Evolutionary conservation across 2,797 vertebrate genomes (phyloP), one percentile per base, ranked within the genome.

Genomic region (Hydrocynus forskahlii): DNA sequence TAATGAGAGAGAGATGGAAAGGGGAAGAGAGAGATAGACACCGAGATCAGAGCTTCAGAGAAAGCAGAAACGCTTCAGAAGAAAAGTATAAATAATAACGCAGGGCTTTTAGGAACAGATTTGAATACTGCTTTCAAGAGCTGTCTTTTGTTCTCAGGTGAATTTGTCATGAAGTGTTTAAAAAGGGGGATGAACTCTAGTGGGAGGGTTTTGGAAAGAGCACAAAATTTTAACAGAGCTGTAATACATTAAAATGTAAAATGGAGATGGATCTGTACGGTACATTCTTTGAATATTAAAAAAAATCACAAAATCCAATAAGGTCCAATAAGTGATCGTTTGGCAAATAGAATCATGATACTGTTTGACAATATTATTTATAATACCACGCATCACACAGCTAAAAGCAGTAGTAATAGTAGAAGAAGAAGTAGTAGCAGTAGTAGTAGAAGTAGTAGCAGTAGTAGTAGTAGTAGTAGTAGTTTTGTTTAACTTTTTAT

Each of bases 1-100:
- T 54, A 17, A 70, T 57, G 40, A 78, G 52, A 76, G 25, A 80
- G 74, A 72, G 19, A 80, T 19, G 59, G 57, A 71, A 43, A 40
- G 50, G 43, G 23, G 1, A 35, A 81, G 67, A 50, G 29, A 76
- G 45, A 75, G 21, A 79, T 57, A 70, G 14, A 79, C 35, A 75
- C 60, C 5, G 43, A 43, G 43, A 29, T 29, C 29, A 25, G 8
- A 19, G 54, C 19, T 21, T 71, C 5, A 12, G 14, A 63, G 62
- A 29, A 16, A 35, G 29, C 23, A 60, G 59, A 60, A 25, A 60
- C 12, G 59, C 59, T 60, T 60, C 59, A 4, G 59, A 60, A 23
- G 9, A 60, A 60, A 25, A 50, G 48, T 25, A 21, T 60, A 60
- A 60, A 59, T 59, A 60, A 60, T 8, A 60, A 25, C 1, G 21